Evolutionary conservation across 2,113 vertebrate species (phyloP), one percentile per base, ranked within the genome.

Genomic region (Spilogale gracilis): DNA sequence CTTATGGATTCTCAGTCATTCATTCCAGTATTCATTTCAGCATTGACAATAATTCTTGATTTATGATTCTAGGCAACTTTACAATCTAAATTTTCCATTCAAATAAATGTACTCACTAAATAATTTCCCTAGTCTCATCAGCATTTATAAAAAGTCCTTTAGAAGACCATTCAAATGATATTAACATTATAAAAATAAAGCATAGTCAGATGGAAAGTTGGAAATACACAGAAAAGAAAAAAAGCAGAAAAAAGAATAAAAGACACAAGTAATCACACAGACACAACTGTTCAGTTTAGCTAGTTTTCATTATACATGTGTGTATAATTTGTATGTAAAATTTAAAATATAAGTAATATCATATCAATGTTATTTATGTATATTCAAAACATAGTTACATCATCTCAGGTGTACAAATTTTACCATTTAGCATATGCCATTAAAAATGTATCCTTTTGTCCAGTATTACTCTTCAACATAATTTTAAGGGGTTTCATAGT

Each of bases 241-340:
- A 89, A 95, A 81, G n/a, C 30, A 52, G 5, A 89, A 88, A 52
- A 80, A 85, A 67, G 1, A 79, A 61, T 17, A 95, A 95, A 94
- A 93, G 4, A 67, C 6, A 79, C 16, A 80, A 89, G 56, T 65
- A 93, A 94, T 73, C 25, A 85, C 20, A 9, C 45, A 96, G 52
- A 84, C 20, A 50, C 0, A 30, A 11, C 69, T 91, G 21, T 9
- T 78, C 9, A 80, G 81, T 94, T 92, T 65, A 81, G 16, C 32
- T 60, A 67, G n/a, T 67, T 61, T 94, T 38, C 27, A 63, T 56
- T 45, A 3, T 84, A 38, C 79, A 3, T 71, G 4, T 80, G 18
- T 81, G 13, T 52, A 56, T 45, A 94, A 88, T 90, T 78, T 78
- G 5, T 43, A 67, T 58, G 61, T 79, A 54, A 76, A 88, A 30